A percentile compares a stretch with the other conserved stretches of the same genome.
phyloP scores from a whole-genome alignment of 2,797 vertebrate species.

The Amniataba percoides region DNA sequence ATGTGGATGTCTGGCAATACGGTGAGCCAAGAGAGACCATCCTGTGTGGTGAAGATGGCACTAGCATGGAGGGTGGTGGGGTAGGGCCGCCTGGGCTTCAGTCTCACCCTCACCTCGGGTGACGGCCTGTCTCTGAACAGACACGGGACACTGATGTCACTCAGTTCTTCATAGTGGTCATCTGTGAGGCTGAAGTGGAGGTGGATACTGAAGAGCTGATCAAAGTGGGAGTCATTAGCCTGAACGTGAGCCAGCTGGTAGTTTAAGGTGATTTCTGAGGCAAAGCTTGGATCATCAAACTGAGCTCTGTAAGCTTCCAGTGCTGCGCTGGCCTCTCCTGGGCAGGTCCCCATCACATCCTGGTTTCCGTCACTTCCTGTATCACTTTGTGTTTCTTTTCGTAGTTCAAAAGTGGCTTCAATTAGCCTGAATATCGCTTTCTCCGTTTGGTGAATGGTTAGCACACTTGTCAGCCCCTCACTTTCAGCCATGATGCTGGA shows the following conservation, averaged over 20 bases:
- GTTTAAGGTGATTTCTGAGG: constrained; percentile 74
- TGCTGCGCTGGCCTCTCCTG: neutral
- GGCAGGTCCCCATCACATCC: neutral
- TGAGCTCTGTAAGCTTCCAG: constrained; percentile 78
- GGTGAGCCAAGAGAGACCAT: constrained; percentile 85
- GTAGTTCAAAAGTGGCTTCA: constrained; percentile 22
- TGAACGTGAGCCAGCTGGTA: constrained; percentile 77
- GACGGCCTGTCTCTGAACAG: constrained; percentile 77
- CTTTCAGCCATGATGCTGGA: constrained; percentile 87
- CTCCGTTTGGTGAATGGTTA: constrained; percentile 84
- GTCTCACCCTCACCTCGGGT: constrained; percentile 75
- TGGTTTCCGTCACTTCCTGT: accelerated
- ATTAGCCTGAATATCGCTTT: constrained; percentile 75
- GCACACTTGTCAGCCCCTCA: constrained; percentile 82
- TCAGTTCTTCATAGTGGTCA: constrained; percentile 80
- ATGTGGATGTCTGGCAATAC: constrained; percentile 83
- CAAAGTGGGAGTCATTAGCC: constrained; percentile 58
- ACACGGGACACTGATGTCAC: constrained; percentile 85
- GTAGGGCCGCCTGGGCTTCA: constrained; percentile 84
- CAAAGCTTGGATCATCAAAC: constrained; percentile 69
- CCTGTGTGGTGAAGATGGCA: constrained; percentile 85
- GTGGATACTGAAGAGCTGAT: constrained; percentile 86
- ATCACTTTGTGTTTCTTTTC: accelerated
- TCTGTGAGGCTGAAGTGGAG: constrained; percentile 86
- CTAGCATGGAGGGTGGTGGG: constrained; percentile 81